A percentile compares a stretch with the other conserved stretches of the same genome.
Evolutionary conservation across 2,888 invertebrate species (phyloP).

Genomic region (Eucera pruinosa): DNA sequence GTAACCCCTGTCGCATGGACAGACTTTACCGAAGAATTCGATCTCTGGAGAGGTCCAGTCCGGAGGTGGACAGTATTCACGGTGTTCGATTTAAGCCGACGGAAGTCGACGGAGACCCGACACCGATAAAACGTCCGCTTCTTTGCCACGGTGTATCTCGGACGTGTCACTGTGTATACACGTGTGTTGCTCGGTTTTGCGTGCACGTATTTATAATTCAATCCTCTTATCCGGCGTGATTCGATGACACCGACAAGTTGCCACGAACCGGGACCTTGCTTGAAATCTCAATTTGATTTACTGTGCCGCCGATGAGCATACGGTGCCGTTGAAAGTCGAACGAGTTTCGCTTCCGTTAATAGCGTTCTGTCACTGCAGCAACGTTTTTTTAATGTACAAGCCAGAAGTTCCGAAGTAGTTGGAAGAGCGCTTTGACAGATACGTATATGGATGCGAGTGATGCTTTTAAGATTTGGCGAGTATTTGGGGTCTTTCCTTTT

Average conservation of each 20-base stretch:
- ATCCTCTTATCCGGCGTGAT: conserved; percentile 60
- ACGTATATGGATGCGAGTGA: neutral
- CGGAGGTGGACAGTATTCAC: conserved; percentile 8
- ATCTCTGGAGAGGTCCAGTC: conserved; percentile 33
- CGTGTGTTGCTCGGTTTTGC: conserved; percentile 31
- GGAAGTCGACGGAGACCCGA: conserved; percentile 45
- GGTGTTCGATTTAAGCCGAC: conserved; percentile 52
- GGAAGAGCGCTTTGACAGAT: neutral
- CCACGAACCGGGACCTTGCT: conserved; percentile 19
- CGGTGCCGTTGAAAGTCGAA: conserved; percentile 4
- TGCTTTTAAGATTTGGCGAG: neutral
- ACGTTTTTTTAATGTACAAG: neutral
- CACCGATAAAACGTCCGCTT: conserved; percentile 45
- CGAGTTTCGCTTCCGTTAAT: conserved; percentile 15
- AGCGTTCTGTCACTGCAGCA: conserved; percentile 3
- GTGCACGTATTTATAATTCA: conserved; percentile 56
- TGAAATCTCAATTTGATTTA: conserved; percentile 62
- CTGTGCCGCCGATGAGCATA: conserved; percentile 14
- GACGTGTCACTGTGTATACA: too few relatives aligned
- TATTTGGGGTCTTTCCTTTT: neutral
- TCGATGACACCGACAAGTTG: conserved; percentile 60
- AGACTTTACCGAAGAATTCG: conserved; percentile 54
- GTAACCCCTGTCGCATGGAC: conserved; percentile 21
- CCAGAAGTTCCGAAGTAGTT: neutral
- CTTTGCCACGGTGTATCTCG: neutral